Percentiles rank a stretch among this genome's conserved stretches.
These are phyloP conservation scores for Caerostris extrusa DNA, from an alignment of 1,140 invertebrate genomes.

Conservation along the genomic window DNA sequence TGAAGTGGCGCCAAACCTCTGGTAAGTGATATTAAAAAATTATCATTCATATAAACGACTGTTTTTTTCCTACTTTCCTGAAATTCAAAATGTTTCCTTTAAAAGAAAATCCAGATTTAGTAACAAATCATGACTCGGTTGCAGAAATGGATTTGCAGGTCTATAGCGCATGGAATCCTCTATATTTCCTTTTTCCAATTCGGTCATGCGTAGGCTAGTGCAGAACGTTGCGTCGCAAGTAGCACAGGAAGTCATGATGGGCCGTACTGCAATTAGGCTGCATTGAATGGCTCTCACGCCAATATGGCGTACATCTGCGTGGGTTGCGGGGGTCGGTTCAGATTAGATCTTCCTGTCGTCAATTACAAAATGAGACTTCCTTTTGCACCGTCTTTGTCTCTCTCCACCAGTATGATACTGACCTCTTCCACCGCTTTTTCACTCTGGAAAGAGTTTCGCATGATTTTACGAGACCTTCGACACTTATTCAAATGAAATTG, in stretches of 20 bases:
- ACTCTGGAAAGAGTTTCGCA: neutral
- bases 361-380: slow-evolving; percentile 70
- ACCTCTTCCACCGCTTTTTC: slow-evolving; percentile 1
- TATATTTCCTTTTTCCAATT: neutral
- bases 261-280: slow-evolving; percentile 58
- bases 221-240: neutral
- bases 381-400: slow-evolving; percentile 30
- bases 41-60: too few species aligned
- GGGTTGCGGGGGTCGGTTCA: slow-evolving; percentile 42
- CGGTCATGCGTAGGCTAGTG: slow-evolving; percentile 20
- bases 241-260: slow-evolving; percentile 60
- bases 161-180: neutral
- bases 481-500: neutral
- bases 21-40: neutral
- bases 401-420: neutral
- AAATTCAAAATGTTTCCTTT: too few species aligned
- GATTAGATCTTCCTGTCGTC: slow-evolving; percentile 69
- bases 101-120: too few species aligned
- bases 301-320: slow-evolving; percentile 66
- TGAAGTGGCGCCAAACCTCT: neutral
- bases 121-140: too few species aligned
- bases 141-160: neutral
- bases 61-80: too few species aligned
- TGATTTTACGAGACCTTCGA: neutral
- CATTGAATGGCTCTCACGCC: slow-evolving; percentile 65